phyloP scores from a whole-genome alignment of 2,888 invertebrate species.

The Esperia sulphurella region DNA sequence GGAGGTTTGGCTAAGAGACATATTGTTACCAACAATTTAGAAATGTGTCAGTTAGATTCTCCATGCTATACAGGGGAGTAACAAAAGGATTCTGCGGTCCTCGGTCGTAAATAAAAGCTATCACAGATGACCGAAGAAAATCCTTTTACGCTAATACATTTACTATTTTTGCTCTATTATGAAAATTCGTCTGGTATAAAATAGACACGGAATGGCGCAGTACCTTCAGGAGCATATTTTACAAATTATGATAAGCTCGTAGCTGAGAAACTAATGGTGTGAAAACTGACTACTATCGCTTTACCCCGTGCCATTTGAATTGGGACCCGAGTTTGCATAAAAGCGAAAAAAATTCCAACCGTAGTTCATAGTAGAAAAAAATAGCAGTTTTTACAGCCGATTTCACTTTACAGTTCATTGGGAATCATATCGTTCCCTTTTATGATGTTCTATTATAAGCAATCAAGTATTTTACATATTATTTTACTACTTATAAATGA shows the following conservation, averaged over 20 bases:
- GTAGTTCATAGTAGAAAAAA: conserved; percentile 13
- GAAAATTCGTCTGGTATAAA: conserved; percentile 3
- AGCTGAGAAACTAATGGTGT: conserved; percentile 53
- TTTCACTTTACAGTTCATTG: conserved; percentile 19
- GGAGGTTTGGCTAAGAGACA: neutral
- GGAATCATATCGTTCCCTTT: conserved; percentile 19
- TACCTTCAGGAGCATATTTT: conserved; percentile 26
- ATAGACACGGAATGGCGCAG: conserved; percentile 2
- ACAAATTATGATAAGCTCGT: conserved; percentile 44
- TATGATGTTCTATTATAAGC: conserved; percentile 3
- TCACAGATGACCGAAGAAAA: neutral
- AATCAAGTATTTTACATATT: neutral
- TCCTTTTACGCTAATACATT: neutral
- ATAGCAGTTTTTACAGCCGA: conserved; percentile 19
- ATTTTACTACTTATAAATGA: too few species aligned
- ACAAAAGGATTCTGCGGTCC: too few species aligned
- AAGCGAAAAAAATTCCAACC: conserved; percentile 15
- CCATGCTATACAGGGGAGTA: too few species aligned
- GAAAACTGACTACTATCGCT: conserved; percentile 46
- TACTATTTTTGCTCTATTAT: neutral
- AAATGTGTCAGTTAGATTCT: conserved; percentile 1
- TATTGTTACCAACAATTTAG: conserved; percentile 7
- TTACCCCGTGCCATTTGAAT: conserved; percentile 31
- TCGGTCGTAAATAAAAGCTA: neutral
- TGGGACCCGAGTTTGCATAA: conserved; percentile 42